Conservation (phyloP, 2,113 vertebrate species). For the Mystacornis crossleyi region DNA sequence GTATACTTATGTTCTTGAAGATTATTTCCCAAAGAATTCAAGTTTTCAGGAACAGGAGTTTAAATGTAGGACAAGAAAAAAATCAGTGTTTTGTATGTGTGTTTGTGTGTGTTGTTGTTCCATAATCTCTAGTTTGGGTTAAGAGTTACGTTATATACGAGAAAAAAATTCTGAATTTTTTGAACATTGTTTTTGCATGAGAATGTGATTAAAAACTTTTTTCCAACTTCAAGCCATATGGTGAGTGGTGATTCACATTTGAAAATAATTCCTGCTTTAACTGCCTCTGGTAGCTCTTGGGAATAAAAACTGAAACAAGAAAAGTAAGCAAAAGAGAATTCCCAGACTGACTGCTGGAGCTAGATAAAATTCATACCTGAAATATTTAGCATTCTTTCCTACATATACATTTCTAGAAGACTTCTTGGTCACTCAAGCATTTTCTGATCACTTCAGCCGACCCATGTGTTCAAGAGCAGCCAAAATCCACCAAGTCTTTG, state of each 20-base stretch:
- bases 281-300: background rate
- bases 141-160: background rate
- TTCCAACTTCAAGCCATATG: background rate
- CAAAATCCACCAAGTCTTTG: background rate
- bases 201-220: background rate
- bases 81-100: background rate
- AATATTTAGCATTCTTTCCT: background rate
- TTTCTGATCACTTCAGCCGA: background rate
- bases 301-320: background rate
- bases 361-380: background rate
- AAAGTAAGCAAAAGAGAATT: background rate
- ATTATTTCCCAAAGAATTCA: background rate
- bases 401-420: background rate
- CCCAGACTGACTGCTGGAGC: background rate
- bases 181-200: background rate
- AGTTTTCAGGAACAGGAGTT: background rate
- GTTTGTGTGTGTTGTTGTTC: background rate
- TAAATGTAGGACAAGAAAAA: background rate
- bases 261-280: background rate
- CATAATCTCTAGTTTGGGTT: background rate
- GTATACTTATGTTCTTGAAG: background rate
- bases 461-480: background rate
- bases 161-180: background rate
- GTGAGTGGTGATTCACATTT: background rate
- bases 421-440: background rate